phyloP scores from a whole-genome alignment of 2,888 invertebrate genomes.

The Gymnocheta viridis region DNA sequence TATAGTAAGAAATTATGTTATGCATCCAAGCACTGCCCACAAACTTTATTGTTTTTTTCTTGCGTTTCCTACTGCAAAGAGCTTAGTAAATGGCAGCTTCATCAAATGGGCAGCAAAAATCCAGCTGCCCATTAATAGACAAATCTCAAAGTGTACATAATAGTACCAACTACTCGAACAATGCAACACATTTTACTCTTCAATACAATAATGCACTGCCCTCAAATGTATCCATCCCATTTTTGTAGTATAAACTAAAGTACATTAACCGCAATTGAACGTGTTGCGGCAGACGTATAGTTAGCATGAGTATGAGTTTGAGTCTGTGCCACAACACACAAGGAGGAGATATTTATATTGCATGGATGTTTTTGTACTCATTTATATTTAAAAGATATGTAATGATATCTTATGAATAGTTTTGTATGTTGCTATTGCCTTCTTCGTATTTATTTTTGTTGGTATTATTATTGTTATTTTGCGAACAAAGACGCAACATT shows the following conservation, averaged over 20 bases:
- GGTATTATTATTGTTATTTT: not conserved
- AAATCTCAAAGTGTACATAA: constrained; percentile 40
- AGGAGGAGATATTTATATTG: constrained; percentile 41
- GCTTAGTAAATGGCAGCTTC: constrained; percentile 5
- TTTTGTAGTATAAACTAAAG: constrained; percentile 40
- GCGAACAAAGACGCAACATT: constrained; percentile 60
- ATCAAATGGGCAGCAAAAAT: constrained; percentile 43
- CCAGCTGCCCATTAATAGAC: constrained; percentile 66
- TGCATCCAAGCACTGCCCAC: constrained; percentile 55
- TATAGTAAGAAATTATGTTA: constrained; percentile 1
- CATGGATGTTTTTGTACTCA: constrained; percentile 19
- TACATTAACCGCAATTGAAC: constrained; percentile 64
- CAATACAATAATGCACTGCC: constrained; percentile 26
- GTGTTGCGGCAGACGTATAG: constrained; percentile 39
- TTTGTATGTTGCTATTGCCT: constrained; percentile 35
- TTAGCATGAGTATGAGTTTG: constrained; percentile 1
- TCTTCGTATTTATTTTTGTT: constrained; percentile 2
- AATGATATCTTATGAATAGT: constrained; percentile 65
- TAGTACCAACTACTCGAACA: not conserved
- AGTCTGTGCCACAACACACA: constrained; percentile 22
- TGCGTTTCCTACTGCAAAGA: constrained; percentile 40
- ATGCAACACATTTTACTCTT: constrained; percentile 14
- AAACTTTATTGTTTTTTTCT: constrained; percentile 34
- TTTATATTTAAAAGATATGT: constrained; percentile 59
- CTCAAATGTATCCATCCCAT: constrained; percentile 31